Base-by-base conservation (phyloP, 2,888 invertebrate species). In the Lycia hirtaria region DNA sequence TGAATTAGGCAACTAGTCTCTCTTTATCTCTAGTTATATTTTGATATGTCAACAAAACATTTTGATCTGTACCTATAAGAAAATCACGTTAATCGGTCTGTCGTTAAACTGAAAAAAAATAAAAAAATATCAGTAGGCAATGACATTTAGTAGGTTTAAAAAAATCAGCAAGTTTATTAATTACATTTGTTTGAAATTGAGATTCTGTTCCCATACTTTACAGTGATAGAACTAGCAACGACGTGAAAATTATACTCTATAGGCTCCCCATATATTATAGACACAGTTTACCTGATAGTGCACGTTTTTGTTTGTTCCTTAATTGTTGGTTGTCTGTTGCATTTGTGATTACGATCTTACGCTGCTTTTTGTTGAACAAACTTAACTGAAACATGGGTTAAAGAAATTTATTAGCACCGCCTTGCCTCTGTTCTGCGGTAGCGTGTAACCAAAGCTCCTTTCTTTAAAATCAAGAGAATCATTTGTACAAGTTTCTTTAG, bases 241-340 rank as follows among this genome's bases (percentile, higher is more conserved):
- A 52, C 41, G 51, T 54, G 57, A 55, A 55, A 55, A 62, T 57
- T 57, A 48, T 52, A 58, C 52, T 52, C 30, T 44, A 32, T 43
- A 53, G 52, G 57, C 52, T 26, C 24, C 24, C 43, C 15, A 38
- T 52, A 45, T 44, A 52, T 56, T 38, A 49, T 51, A 37, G 37
- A 17, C 33, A 48, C 53, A 51, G 52, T 43, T 52, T 45, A 58
- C 35, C 54, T 59, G 54, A 54, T 59, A 59, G 45, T 43, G 28
- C 17, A 14, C 33, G 41, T 48, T 58, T 58, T 58, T 53, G 48
- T 57, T 52, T 43, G 57, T 47, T 56, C 45, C 41, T 52, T 52
- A 57, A 52, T 57, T 57, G 57, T 48, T 14, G 41, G 57, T 43
- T 53, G 50, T 43, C 30, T 56, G 15, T 20, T 35, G 12, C 35